These are phyloP conservation scores for Microplitis deprimator DNA, from an alignment of 2,888 invertebrate species.

Conservation along the genomic window DNA sequence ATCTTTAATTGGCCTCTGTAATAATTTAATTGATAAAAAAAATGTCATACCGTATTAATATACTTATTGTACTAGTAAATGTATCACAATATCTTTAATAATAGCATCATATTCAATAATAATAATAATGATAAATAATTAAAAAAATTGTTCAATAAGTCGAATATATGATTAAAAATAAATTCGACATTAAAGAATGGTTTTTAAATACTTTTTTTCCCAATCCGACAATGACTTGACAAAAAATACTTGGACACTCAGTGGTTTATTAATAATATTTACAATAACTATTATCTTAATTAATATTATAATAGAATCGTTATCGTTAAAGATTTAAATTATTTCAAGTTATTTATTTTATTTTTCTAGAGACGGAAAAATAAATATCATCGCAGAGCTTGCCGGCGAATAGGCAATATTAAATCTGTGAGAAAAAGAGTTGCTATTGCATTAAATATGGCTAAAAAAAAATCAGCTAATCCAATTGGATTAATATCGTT, in stretches of 20 bases:
- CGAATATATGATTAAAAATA: slow-evolving; percentile 26
- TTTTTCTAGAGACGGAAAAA: slow-evolving; percentile 59
- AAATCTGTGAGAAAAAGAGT: slow-evolving; percentile 73
- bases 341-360: slow-evolving; percentile 37
- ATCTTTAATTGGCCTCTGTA: slow-evolving; percentile 26
- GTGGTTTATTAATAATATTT: background rate
- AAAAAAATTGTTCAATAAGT: slow-evolving; percentile 29
- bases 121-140: slow-evolving; percentile 11
- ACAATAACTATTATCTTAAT: background rate
- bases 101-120: slow-evolving; percentile 9
- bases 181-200: slow-evolving; percentile 36
- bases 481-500: slow-evolving; percentile 41
- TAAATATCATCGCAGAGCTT: slow-evolving; percentile 51
- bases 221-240: slow-evolving; percentile 18
- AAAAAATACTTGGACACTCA: background rate
- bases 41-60: slow-evolving; percentile 16
- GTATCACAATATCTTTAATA: slow-evolving; percentile 6
- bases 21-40: slow-evolving; percentile 7
- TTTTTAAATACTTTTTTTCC: slow-evolving; percentile 33
- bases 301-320: too few species aligned
- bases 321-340: background rate
- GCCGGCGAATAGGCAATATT: slow-evolving; percentile 36
- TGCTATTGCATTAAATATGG: slow-evolving; percentile 73
- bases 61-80: slow-evolving; percentile 19
- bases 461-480: slow-evolving; percentile 45